Evolutionary conservation across 2,113 vertebrate genomes (phyloP).

Genomic region (Spilogale gracilis): DNA sequence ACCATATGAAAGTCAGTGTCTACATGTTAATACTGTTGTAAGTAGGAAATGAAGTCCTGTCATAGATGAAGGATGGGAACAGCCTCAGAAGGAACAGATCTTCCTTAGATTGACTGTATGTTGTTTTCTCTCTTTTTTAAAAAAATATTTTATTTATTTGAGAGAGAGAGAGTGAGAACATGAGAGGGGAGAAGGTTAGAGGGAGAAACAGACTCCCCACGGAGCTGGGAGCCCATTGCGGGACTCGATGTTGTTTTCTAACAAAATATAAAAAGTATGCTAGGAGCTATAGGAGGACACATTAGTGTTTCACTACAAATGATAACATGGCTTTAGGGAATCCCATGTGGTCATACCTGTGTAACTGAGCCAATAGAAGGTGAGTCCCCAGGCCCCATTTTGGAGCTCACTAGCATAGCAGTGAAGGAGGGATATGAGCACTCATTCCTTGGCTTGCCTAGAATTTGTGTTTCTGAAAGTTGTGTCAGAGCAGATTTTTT

Average conservation of each 20-base stretch:
- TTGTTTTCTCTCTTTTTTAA: constrained; percentile 27
- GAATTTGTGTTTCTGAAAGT: not conserved
- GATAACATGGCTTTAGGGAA: not conserved
- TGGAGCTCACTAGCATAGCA: not conserved
- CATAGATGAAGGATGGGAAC: not conserved
- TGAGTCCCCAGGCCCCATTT: not conserved
- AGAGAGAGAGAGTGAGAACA: too few species aligned
- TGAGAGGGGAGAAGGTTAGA: too few species aligned
- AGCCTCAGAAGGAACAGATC: not conserved
- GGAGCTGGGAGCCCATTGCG: too few species aligned
- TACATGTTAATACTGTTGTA: not conserved
- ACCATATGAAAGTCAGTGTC: not conserved
- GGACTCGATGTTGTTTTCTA: constrained; percentile 47
- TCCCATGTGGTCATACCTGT: not conserved
- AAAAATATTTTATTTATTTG: too few species aligned
- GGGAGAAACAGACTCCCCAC: too few species aligned
- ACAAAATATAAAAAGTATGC: constrained; percentile 28
- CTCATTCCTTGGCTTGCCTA: not conserved
- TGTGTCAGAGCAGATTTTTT: not conserved
- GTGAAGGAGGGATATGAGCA: not conserved
- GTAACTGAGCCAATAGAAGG: not conserved
- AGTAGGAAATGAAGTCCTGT: not conserved
- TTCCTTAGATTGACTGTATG: not conserved
- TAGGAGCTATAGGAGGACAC: not conserved
- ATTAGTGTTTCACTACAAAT: not conserved